These are phyloP conservation scores for Antechinus flavipes DNA, from an alignment of 2,113 vertebrate genomes.

Conservation along the genomic window DNA sequence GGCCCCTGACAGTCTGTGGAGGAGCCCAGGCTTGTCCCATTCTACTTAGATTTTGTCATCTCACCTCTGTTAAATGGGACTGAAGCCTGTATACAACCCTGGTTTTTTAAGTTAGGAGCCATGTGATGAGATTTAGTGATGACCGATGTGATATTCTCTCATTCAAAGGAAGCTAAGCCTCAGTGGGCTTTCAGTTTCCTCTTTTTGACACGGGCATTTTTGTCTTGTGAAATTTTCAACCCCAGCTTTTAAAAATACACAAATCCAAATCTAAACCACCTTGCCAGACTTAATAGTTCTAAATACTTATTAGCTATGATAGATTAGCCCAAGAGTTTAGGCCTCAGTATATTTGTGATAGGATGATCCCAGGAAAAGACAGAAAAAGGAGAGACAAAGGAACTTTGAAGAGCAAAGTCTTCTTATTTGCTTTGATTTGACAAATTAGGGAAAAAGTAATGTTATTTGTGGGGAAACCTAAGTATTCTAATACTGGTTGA, in stretches of 20 bases:
- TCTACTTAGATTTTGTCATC: not conserved
- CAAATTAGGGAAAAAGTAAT: slow-evolving; percentile 10
- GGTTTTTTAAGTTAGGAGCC: not conserved
- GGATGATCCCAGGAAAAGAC: slow-evolving; percentile 13
- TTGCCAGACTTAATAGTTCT: not conserved
- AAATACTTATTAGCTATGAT: not conserved
- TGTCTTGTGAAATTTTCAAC: slow-evolving; percentile 8
- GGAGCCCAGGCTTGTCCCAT: not conserved
- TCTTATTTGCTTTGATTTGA: not conserved
- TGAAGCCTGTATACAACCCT: slow-evolving; percentile 75
- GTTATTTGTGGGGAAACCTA: not conserved
- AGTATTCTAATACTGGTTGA: not conserved
- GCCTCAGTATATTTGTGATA: slow-evolving; percentile 2
- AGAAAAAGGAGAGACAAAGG: not conserved
- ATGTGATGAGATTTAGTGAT: not conserved
- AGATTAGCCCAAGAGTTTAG: slow-evolving; percentile 12
- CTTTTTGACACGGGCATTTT: slow-evolving; percentile 24
- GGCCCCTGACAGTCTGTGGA: slow-evolving; percentile 72
- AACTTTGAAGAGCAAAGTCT: not conserved
- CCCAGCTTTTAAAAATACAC: slow-evolving; percentile 7
- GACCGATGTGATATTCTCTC: not conserved
- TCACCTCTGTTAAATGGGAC: slow-evolving; percentile 67
- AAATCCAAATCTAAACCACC: not conserved
- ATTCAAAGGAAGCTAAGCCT: slow-evolving; percentile 48
- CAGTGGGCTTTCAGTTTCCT: slow-evolving; percentile 13